Conservation (phyloP, 2,888 invertebrate genomes). For the Philereme transversata region DNA sequence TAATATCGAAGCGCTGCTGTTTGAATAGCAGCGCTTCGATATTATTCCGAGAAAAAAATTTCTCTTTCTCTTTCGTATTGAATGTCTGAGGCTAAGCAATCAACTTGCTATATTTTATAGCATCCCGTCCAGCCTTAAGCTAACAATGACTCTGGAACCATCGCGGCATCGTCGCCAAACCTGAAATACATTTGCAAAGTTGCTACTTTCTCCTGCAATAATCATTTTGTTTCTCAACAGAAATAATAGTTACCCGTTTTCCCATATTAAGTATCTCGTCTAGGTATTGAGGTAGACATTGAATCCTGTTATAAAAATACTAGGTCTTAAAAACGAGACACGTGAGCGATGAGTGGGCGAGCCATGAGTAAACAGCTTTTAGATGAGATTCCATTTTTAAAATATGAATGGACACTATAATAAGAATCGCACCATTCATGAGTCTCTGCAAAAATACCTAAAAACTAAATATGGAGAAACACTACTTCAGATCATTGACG, state of each 20-base stretch:
- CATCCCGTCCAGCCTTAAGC: background rate
- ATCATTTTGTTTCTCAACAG: background rate
- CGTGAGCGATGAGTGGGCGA: slow-evolving; percentile 60
- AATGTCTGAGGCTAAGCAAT: slow-evolving; percentile 9
- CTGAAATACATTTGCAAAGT: slow-evolving; percentile 3
- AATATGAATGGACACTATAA: slow-evolving; percentile 37
- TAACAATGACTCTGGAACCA: slow-evolving; percentile 10
- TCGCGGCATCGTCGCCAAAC: background rate
- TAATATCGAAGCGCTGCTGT: no score
- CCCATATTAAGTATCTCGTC: slow-evolving; percentile 5
- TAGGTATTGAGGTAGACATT: slow-evolving; percentile 42
- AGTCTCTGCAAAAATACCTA: background rate
- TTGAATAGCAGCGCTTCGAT: background rate
- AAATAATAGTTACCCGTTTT: slow-evolving; percentile 10
- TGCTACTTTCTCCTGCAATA: slow-evolving; percentile 4
- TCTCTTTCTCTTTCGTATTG: slow-evolving; percentile 4
- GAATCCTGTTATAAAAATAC: slow-evolving; percentile 55
- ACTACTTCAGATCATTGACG: no score
- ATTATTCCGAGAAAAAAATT: background rate
- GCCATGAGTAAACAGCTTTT: slow-evolving; percentile 51
- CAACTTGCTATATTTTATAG: slow-evolving; percentile 14
- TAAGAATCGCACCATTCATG: slow-evolving; percentile 27
- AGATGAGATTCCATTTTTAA: slow-evolving; percentile 52
- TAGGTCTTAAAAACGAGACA: slow-evolving; percentile 41
- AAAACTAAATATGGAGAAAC: background rate